phyloP scores from a whole-genome alignment of 2,113 vertebrate species.

The Nyctereutes procyonoides region DNA sequence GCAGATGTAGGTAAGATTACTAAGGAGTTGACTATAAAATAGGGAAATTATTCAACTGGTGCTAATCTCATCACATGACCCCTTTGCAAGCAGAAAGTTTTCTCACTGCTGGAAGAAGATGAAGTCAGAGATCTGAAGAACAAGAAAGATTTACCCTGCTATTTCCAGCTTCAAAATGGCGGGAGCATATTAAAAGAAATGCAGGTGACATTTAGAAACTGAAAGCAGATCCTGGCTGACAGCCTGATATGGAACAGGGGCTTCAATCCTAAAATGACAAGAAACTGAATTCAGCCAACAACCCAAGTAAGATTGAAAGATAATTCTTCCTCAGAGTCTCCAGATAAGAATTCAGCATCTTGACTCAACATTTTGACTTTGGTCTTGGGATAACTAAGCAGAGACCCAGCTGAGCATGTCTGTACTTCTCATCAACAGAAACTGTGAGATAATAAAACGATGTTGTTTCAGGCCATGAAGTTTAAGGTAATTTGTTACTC shows the following conservation, averaged over 20 bases:
- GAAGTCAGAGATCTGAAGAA: background rate
- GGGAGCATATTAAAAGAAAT: background rate
- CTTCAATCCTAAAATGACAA: background rate
- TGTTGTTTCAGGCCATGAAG: background rate
- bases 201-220: background rate
- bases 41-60: background rate
- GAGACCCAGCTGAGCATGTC: background rate
- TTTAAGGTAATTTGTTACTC: background rate
- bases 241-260: background rate
- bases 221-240: background rate
- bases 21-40: background rate
- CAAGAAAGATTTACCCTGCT: accelerated
- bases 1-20: background rate
- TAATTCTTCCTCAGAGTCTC: background rate
- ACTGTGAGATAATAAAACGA: background rate
- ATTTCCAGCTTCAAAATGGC: background rate
- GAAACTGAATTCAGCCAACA: background rate
- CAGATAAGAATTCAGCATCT: background rate
- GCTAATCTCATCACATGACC: background rate
- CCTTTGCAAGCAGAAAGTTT: background rate
- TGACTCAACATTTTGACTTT: background rate
- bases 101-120: background rate
- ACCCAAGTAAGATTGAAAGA: background rate
- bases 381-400: background rate
- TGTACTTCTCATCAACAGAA: background rate